Base-by-base conservation (phyloP, 1,140 invertebrate genomes). In the Hylaeus anthracinus region DNA sequence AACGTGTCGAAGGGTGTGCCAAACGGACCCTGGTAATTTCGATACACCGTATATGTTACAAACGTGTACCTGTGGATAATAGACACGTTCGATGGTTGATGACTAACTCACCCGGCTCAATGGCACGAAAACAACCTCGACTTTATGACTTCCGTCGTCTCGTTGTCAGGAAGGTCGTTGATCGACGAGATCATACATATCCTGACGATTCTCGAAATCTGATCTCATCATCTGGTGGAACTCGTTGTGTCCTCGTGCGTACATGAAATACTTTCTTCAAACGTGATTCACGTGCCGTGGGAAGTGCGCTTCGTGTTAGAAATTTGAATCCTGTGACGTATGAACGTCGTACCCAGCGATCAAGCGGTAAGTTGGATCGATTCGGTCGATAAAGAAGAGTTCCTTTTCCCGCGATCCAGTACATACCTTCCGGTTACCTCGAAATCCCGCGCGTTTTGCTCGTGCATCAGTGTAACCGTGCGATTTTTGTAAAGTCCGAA, bases 141-240 rank as follows among this genome's bases (percentile, higher is more conserved):
- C 45, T 86, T 86, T 83, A 86, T 66, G 77, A 86, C 81, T 83
- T 86, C 81, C 84, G 80, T 43, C 39, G 66, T 72, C 56, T 71
- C 56, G 53, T 39, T 65, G 26, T 60, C 56, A 26, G 45, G 67
- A 79, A 81, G 61, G 72, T 76, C 70, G 45, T 75, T 61, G 65
- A 48, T 75, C 74, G 64, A 78, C 37, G 51, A 51, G 45, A 10
- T 74, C 60, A 26, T 26, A 26, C 14, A 55, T 60, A 37, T 66
- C 45, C 14, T 15, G 48, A 26, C 51, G 61, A 48, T 51, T 37
- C 37, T 3, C 53, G n/a, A 51, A 41, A 67, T 55, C 39, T 12
- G 41, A 1, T 37, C 4, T 5, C 6, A 63, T 75, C 64, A 69
- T 67, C 64, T 75, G 48, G 10, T 67, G 45, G 64, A 43, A 67